phyloP scores from a whole-genome alignment of 2,888 invertebrate species.

The Digitonthophagus gazella region DNA sequence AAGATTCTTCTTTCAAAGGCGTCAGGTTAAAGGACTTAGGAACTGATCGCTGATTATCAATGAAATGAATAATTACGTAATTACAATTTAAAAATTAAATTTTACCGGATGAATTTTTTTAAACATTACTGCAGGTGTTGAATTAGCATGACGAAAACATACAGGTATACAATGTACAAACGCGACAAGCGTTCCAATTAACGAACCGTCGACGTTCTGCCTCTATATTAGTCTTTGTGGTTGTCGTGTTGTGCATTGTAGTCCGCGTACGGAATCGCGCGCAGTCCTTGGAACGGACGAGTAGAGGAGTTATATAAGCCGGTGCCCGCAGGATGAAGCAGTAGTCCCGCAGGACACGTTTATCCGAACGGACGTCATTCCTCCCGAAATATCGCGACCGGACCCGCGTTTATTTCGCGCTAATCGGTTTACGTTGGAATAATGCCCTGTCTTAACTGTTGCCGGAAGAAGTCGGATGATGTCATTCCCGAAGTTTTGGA shows the following conservation, averaged over 20 bases:
- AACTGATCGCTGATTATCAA: too few species aligned
- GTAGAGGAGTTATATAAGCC: background rate
- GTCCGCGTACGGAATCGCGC: background rate
- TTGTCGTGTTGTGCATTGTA: background rate
- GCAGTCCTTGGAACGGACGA: background rate
- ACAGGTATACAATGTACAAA: too few species aligned
- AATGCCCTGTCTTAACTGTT: slow-evolving; percentile 38
- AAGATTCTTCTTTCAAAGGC: too few species aligned
- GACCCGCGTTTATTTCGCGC: background rate
- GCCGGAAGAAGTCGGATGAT: slow-evolving; percentile 33
- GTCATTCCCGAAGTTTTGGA: slow-evolving; percentile 32
- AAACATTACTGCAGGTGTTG: too few species aligned
- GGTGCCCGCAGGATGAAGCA: background rate
- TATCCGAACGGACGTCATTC: background rate
- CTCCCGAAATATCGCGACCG: too few species aligned
- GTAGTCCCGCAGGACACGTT: background rate
- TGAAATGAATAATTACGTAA: too few species aligned
- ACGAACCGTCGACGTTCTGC: background rate
- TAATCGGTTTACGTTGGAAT: background rate
- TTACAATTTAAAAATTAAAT: too few species aligned
- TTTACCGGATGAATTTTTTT: too few species aligned
- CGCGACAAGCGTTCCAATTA: background rate
- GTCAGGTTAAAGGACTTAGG: too few species aligned
- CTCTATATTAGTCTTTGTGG: too few species aligned
- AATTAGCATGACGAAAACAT: too few species aligned